phyloP scores from a whole-genome alignment of 30 jellyfish, hydroid and myxozoan species.

The Clytia hemisphaerica region DNA sequence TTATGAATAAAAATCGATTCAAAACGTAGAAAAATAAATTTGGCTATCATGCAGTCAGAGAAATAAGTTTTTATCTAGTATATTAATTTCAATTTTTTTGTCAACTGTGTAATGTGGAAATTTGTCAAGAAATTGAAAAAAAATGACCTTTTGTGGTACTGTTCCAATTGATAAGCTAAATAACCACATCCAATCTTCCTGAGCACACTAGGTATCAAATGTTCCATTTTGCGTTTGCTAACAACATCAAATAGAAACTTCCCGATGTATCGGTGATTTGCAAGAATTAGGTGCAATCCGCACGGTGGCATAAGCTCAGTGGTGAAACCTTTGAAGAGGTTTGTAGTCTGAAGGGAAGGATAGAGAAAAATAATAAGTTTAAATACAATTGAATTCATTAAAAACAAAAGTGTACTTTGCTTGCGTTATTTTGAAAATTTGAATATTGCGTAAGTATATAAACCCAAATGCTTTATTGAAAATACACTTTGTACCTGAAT shows the following conservation, averaged over 20 bases:
- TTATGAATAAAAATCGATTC: too few species aligned
- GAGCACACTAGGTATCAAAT: not conserved
- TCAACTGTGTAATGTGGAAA: not conserved
- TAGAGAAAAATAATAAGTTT: too few species aligned
- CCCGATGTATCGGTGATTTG: slow-evolving; percentile 2
- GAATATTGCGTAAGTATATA: too few species aligned
- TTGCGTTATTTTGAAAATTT: too few species aligned
- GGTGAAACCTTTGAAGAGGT: too few species aligned
- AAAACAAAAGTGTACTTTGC: too few species aligned
- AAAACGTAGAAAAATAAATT: too few species aligned
- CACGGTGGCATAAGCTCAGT: slow-evolving; percentile 22
- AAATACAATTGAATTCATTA: too few species aligned
- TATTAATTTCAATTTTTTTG: not conserved
- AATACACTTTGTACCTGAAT: too few species aligned
- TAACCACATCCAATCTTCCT: not conserved
- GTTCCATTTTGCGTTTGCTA: not conserved
- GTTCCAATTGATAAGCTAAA: slow-evolving; percentile 4
- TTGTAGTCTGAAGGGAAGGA: too few species aligned
- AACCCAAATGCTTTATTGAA: too few species aligned
- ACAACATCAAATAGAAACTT: slow-evolving; percentile 11
- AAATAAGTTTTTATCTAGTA: not conserved
- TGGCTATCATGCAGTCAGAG: not conserved
- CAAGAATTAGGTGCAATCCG: slow-evolving; percentile 12
- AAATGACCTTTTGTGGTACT: slow-evolving; percentile 3
- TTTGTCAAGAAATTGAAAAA: not conserved